Evolutionary conservation across 2,888 invertebrate genomes (phyloP), one percentile per base, ranked within the genome.

Genomic region (Limenitis camilla): DNA sequence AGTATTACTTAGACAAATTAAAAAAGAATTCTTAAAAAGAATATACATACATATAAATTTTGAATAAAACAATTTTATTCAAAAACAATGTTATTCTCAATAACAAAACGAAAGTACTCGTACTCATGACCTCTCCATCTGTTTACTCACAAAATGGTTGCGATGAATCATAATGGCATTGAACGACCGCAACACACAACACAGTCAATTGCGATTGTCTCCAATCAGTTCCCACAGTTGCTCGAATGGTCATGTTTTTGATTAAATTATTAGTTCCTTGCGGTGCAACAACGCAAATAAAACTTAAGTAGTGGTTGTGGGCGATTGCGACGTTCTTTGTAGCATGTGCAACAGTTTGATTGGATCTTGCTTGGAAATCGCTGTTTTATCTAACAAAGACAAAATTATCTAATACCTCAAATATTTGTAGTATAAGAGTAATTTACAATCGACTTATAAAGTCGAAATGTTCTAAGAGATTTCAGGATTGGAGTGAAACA

Each of bases 241-340:
- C 52, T 50, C 40, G 52, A 53, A 53, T 53, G 59, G 62, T 58
- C 59, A 62, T 61, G 62, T 57, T 66, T 73, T 69, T 73, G 72
- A 78, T 78, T 74, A 72, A 78, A 76, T 75, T 76, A 78, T 77
- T 76, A 69, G 65, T 64, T 47, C 53, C 52, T 50, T 51, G 41
- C 46, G 55, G 46, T 50, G 48, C 58, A 56, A 52, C 57, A 52
- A 55, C 54, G 60, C 56, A 65, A 66, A 66, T 66, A 64, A 65
- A 64, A 65, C 61, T 62, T 65, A 66, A 68, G 68, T 63, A 61
- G 59, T 43, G 39, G 31, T 42, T 51, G 49, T 44, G 28, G 48
- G 42, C 51, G 49, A 49, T 42, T 50, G 48, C 30, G 19, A 19
- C 41, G 50, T 29, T 33, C 48, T 53, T 51, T 42, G 42, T 40